Evolutionary conservation across 2,888 invertebrate genomes (phyloP), one percentile per base, ranked within the genome.

Genomic region (Disparrhopalites patrizii): DNA sequence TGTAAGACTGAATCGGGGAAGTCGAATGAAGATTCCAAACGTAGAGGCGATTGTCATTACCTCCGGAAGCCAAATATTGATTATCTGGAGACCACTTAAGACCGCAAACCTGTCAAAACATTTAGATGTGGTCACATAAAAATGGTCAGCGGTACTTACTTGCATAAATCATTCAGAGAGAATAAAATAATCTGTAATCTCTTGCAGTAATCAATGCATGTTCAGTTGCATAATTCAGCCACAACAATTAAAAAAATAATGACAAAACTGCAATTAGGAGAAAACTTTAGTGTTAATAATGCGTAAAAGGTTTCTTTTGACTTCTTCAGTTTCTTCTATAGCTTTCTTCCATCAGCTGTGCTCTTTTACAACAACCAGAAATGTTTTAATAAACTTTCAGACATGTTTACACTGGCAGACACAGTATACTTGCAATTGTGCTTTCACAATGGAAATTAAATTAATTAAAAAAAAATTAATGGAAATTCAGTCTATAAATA

Each of bases 41-140:
- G 80, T 93, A 90, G 18, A 96, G 83, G 77, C 93, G 87, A 82
- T 96, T 96, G 81, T 99, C 99, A 80, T 99, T 99, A 62, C 98
- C 99, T 36, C 99, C 99, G 36, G 96, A 96, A 0, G 99, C 99
- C 63, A 99, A 82, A 78, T 93, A 93, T 80, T 95, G 93, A 75
- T 93, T 93, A 80, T 99, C 98, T 1, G 96, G 94, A 1, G 97
- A 98, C 97, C 97, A 98, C 79, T 97, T 97, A 55, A 99, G 82
- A 0, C 98, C 98, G 81, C 98, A 98, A 61, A 85, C 84, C 83
- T 83, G 54, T 10, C 64, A 70, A 57, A 67, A 10, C 10, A n/a
- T n/a, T n/a, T n/a, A n/a, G n/a, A n/a, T n/a, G n/a, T n/a, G n/a
- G n/a, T n/a, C n/a, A n/a, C n/a, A n/a, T n/a, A n/a, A n/a, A n/a